Conservation (phyloP, 2,888 invertebrate genomes). For the Cryptosula pallasiana region DNA sequence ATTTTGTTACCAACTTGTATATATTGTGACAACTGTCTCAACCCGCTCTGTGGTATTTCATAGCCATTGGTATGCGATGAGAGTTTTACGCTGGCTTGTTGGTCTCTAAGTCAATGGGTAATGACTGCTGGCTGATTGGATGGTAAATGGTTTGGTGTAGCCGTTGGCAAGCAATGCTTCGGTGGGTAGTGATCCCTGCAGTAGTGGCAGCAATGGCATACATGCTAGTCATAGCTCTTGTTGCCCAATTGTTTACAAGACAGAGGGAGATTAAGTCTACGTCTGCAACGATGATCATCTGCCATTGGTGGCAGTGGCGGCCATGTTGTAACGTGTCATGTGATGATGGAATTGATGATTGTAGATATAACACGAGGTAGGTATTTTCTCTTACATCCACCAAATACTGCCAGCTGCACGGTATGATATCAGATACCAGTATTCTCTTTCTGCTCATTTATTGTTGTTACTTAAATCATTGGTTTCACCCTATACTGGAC, state of each 20-base stretch:
- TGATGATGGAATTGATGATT: constrained; percentile 20
- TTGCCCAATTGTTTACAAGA: too few species aligned
- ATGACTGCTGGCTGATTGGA: constrained; percentile 10
- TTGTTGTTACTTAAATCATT: too few species aligned
- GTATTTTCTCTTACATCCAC: constrained; percentile 8
- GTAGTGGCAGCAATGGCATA: too few species aligned
- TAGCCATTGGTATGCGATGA: constrained; percentile 13
- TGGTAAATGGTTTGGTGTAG: constrained; percentile 17
- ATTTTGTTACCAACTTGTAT: too few species aligned
- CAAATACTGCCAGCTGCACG: too few species aligned
- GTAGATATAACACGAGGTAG: constrained; percentile 19
- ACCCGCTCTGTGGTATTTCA: neutral
- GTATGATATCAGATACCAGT: too few species aligned
- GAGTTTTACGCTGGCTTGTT: neutral
- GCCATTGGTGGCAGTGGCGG: neutral
- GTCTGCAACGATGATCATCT: neutral
- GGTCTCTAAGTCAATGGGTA: neutral
- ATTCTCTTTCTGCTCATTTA: too few species aligned
- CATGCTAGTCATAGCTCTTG: neutral
- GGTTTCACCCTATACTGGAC: too few species aligned
- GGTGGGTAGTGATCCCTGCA: too few species aligned
- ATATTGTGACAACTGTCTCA: too few species aligned
- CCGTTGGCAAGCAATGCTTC: neutral
- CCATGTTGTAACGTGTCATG: neutral
- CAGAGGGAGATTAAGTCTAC: neutral